These are phyloP conservation scores for Pammene fasciana DNA, from an alignment of 2,888 invertebrate genomes.

Conservation along the genomic window DNA sequence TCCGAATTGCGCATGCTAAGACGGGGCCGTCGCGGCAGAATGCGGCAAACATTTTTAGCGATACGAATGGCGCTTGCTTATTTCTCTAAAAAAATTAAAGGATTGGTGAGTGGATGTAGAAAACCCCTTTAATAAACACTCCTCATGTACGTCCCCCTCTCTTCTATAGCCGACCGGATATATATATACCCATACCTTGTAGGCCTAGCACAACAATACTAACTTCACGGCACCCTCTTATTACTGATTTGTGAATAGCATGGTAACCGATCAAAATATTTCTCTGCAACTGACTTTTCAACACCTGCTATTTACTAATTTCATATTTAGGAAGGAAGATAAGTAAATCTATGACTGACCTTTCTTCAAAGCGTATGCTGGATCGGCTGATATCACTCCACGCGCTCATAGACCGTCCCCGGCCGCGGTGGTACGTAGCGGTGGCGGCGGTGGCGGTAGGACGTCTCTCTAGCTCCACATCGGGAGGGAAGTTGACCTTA, in stretches of 20 bases:
- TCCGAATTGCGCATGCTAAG: constrained; percentile 66
- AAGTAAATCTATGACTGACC: constrained; percentile 72
- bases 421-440: constrained; percentile 77
- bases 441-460: constrained; percentile 70
- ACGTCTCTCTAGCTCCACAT: constrained; percentile 77
- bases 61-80: constrained; percentile 57
- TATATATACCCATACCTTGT: constrained; percentile 8
- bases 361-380: constrained; percentile 91
- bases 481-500: constrained; percentile 87
- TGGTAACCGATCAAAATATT: constrained; percentile 45
- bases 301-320: background rate
- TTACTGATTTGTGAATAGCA: constrained; percentile 51
- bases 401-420: constrained; percentile 91
- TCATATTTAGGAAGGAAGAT: background rate
- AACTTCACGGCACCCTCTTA: constrained; percentile 45
- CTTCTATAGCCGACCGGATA: constrained; percentile 37
- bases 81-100: constrained; percentile 49
- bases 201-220: constrained; percentile 44
- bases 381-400: constrained; percentile 94
- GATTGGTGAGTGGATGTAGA: constrained; percentile 67
- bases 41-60: constrained; percentile 65
- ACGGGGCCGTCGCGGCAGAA: constrained; percentile 56
- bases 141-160: constrained; percentile 29
- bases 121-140: constrained; percentile 48
- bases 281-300: constrained; percentile 2